Base-by-base conservation (phyloP, 2,888 invertebrate genomes). In the Lepas anatifera region DNA sequence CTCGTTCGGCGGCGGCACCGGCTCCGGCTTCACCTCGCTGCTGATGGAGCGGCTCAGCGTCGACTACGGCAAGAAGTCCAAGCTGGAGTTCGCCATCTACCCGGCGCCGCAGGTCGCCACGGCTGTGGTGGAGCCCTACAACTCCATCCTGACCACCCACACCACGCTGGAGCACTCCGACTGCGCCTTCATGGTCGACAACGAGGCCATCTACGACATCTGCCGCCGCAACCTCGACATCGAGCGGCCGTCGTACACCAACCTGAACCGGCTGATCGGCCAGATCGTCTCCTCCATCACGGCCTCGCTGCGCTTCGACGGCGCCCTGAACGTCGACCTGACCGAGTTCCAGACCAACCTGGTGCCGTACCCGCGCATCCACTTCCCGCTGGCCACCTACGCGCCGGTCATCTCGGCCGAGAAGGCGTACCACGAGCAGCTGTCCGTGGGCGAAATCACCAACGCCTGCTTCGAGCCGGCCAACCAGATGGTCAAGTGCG, bases 61-160 rank as follows among this genome's bases (percentile, higher is more conserved):
- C 25, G 92, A 93, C 77, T 94, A 87, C 76, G 89, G 89, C 72
- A 93, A 92, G 80, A 92, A 92, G 79, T 90, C 90, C 78, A 92
- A 92, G 78, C 82, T 93, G 69, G 90, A 92, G 79, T 93, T 93
- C 79, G 88, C 90, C 25, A 89, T 94, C 70, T 94, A 94, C 79
- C 94, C 94, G 10, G 92, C 94, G n/a, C 93, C 93, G 67, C 70
- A 70, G 69, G 78, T 78, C 52, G 66, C 81, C 27, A 84, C 84
- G 4, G 83, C 84, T 46, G 84, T 84, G 22, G 84, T 84, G 35
- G 84, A 84, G 75, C 84, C 84, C 2, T 84, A 84, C 78, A 83
- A 83, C 76, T 82, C 83, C 69, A 82, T 84, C 64, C 73, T 83
- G 71, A 83, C 83, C 66, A 84, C 84, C 7, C 84, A 84, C 76